Conservation (phyloP, 2,113 vertebrate genomes). For the Syrmaticus mikado region DNA sequence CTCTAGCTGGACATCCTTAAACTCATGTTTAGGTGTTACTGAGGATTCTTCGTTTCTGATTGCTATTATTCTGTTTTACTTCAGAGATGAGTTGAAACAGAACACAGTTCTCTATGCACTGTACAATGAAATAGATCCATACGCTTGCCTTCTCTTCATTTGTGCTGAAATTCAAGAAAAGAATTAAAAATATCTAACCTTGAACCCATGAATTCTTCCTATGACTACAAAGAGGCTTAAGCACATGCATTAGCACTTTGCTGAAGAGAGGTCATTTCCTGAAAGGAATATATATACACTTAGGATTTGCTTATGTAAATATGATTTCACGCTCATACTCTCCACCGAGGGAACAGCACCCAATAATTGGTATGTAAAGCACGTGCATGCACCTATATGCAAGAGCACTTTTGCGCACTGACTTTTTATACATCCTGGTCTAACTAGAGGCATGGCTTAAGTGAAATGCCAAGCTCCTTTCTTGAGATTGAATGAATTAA, state of each 20-base stretch:
- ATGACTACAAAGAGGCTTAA: conserved; percentile 35
- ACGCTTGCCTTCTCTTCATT: not conserved
- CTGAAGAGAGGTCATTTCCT: conserved; percentile 68
- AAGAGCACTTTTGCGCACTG: not conserved
- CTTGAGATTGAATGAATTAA: conserved; percentile 61
- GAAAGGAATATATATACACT: conserved; percentile 45
- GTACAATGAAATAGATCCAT: not conserved
- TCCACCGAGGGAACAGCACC: conserved; percentile 1
- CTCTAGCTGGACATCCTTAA: not conserved
- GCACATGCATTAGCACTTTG: conserved; percentile 45
- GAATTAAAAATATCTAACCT: not conserved
- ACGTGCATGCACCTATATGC: not conserved
- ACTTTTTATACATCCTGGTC: conserved; percentile 2
- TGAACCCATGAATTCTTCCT: conserved; percentile 30
- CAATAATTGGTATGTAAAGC: conserved; percentile 18
- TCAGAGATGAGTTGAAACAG: not conserved
- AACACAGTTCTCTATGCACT: not conserved
- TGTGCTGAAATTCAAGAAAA: not conserved
- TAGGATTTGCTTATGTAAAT: conserved; percentile 57
- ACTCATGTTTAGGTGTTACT: not conserved
- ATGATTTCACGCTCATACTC: conserved; percentile 42
- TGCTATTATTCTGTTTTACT: not conserved
- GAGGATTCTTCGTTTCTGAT: not conserved
- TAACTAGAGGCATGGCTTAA: conserved; percentile 46
- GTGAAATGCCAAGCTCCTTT: conserved; percentile 63